Base-by-base conservation (phyloP, 2,113 vertebrate genomes). In the Siniperca knerii region DNA sequence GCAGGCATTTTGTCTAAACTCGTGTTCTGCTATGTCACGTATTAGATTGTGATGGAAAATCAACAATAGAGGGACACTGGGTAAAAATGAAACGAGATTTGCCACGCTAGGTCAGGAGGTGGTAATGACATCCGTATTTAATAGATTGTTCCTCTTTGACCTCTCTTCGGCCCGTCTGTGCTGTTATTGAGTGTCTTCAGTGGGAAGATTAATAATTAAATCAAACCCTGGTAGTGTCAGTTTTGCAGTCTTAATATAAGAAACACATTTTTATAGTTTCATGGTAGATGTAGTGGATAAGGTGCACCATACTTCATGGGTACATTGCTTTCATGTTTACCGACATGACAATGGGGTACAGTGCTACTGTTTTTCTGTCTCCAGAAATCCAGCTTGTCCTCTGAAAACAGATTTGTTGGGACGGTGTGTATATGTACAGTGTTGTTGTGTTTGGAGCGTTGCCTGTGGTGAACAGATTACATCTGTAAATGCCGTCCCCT, bases 381-480 rank as follows among this genome's bases (percentile, higher is more conserved):
- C 12, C 13, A 15, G 5, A 25, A 44, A 7, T 44, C 58, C 20
- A 44, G 57, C 18, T 12, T 35, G 50, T 72, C 64, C 29, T 37
- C 9, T 52, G 33, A 23, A 46, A 52, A 79, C 54, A 33, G 12
- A 83, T 3, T 11, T 29, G 29, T 29, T 29, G 29, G 29, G 29
- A 29, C 2, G 29, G 29, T 29, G 29, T 29, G 29, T 29, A 29
- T 29, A 29, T 29, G 29, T 29, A 29, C 44, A 4, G 21, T 73
- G 69, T 48, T 76, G 8, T 1, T 65, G 37, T 16, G 42, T 1
- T 44, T 9, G 29, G 13, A 42, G 35, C 40, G 75, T 40, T 60
- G 52, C 21, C 62, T 66, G 57, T 69, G 25, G 44, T 61, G 60
- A 73, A 12, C 20, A 71, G 84, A 78, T 86, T 8, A n/a, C 44